Percentiles rank a stretch among this genome's conserved stretches.
Evolutionary conservation across 2,888 invertebrate species (phyloP).

Genomic region (Nephrotoma guestfalica): DNA sequence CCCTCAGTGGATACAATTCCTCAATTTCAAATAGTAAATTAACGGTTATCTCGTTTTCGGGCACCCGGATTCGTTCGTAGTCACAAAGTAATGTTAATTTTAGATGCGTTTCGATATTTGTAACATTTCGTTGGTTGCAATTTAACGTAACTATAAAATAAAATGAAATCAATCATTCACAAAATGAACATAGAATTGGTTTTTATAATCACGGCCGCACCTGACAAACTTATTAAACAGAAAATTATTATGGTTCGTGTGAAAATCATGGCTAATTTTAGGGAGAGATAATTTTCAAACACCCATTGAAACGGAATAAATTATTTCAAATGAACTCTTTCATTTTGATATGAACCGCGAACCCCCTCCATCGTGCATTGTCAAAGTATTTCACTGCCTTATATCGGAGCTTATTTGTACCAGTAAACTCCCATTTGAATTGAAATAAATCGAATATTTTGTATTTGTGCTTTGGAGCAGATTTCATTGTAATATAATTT

Average conservation of each 20-base stretch:
- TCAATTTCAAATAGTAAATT: neutral
- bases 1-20: neutral
- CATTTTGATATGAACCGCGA: neutral
- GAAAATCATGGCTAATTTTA: neutral
- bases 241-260: neutral
- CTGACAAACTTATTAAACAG: neutral
- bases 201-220: neutral
- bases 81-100: neutral
- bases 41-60: neutral
- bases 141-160: neutral
- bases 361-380: neutral
- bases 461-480: neutral
- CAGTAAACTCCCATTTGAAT: neutral
- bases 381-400: neutral
- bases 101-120: neutral
- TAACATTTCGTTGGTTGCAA: neutral
- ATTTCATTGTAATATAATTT: neutral
- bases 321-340: neutral
- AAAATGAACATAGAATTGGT: neutral
- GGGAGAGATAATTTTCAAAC: neutral
- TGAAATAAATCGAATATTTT: neutral
- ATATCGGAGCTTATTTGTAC: neutral
- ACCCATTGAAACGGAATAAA: neutral
- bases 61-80: neutral
- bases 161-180: neutral